A percentile compares a stretch with the other conserved stretches of the same genome.
Evolutionary conservation across 2,888 invertebrate species (phyloP).

Genomic region (Agrilus mali): DNA sequence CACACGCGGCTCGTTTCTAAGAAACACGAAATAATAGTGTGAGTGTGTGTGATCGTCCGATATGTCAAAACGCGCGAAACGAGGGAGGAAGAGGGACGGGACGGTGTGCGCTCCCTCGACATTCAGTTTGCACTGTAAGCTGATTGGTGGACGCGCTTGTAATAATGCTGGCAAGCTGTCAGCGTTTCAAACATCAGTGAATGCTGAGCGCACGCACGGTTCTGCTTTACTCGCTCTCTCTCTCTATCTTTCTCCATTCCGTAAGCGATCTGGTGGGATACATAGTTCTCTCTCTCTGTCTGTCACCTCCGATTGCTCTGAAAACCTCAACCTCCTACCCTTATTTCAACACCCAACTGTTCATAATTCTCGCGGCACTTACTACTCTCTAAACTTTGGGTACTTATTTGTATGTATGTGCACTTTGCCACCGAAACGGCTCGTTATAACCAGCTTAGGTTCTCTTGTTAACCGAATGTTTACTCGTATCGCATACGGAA

Average conservation of each 20-base stretch:
- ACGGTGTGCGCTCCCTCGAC: conserved; percentile 24
- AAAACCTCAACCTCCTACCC: conserved; percentile 34
- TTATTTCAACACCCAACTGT: conserved; percentile 26
- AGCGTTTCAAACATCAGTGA: conserved; percentile 38
- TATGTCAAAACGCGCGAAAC: conserved; percentile 23
- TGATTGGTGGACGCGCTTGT: conserved; percentile 34
- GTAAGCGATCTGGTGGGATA: too few species aligned
- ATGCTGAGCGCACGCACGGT: conserved; percentile 34
- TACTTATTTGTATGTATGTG: too few species aligned
- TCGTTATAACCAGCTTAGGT: too few species aligned
- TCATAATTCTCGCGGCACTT: conserved; percentile 32
- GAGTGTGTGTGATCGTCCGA: conserved; percentile 23
- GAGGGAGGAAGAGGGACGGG: conserved; percentile 18
- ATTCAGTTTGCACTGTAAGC: conserved; percentile 33
- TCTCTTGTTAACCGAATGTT: too few species aligned
- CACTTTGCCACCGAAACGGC: too few species aligned
- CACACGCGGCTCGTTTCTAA: too few species aligned
- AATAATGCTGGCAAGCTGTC: conserved; percentile 38
- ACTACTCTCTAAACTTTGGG: conserved; percentile 7
- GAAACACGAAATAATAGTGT: conserved; percentile 8
- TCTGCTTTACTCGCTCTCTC: conserved; percentile 20
- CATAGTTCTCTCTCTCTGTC: conserved; percentile 13
- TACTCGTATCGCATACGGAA: too few species aligned
- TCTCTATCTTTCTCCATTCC: conserved; percentile 8
- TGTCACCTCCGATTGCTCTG: conserved; percentile 23